Percentiles rank a stretch among this genome's conserved stretches.
phyloP scores from a whole-genome alignment of 2,113 vertebrate genomes.

The Eulacestoma nigropectus region DNA sequence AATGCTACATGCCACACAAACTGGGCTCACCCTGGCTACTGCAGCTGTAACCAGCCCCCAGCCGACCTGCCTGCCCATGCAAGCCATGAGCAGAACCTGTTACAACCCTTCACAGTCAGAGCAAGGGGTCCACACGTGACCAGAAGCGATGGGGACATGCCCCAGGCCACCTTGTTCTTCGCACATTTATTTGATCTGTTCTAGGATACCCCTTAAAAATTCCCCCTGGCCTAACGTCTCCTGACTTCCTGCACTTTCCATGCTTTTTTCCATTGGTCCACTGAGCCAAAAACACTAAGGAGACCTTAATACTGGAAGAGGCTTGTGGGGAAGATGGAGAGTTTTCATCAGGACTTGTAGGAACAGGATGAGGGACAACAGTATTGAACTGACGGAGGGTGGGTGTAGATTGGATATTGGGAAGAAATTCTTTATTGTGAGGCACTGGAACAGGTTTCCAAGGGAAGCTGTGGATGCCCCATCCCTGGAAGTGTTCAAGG shows the following conservation, averaged over 20 bases:
- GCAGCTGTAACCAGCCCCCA: background rate
- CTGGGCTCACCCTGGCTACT: background rate
- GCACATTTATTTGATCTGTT: background rate
- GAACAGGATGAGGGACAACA: background rate
- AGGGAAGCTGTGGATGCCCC: background rate
- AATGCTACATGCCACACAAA: background rate
- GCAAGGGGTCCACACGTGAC: background rate
- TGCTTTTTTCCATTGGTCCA: background rate
- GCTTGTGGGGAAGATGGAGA: background rate
- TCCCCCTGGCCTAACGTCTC: background rate
- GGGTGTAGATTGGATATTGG: background rate
- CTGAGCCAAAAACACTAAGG: background rate
- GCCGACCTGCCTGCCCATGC: background rate
- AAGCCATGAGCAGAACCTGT: background rate
- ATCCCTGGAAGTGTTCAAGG: background rate
- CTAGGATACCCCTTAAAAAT: background rate
- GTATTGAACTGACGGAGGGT: background rate
- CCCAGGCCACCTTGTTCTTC: background rate
- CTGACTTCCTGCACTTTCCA: background rate
- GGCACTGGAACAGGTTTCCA: background rate
- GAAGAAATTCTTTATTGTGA: background rate
- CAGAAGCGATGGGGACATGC: accelerated
- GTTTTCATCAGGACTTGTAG: background rate
- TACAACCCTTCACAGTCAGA: background rate
- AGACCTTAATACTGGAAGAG: background rate